A percentile compares a stretch with the other conserved stretches of the same genome.
Conservation (phyloP, 2,888 invertebrate genomes). For the Cheilosia vernalis region DNA sequence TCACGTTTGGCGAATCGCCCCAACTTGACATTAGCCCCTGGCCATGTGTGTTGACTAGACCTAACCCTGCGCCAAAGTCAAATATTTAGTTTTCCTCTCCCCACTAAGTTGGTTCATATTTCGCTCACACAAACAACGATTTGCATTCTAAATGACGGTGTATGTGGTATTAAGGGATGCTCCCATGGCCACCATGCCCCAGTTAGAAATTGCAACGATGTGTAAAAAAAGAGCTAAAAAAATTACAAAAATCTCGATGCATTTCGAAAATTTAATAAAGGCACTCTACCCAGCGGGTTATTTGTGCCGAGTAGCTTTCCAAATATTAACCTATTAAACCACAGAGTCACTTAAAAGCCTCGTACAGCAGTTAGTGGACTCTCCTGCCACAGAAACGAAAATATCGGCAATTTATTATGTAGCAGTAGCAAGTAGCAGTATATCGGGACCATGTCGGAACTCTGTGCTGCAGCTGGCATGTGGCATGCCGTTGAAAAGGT, state of each 20-base stretch:
- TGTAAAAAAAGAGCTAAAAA: no score
- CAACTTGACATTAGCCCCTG: no score
- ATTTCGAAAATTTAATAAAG: conserved; percentile 10
- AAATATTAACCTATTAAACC: not conserved
- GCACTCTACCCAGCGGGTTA: not conserved
- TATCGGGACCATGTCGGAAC: not conserved
- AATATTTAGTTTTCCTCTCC: not conserved
- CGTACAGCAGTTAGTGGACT: not conserved
- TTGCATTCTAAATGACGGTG: conserved; percentile 11
- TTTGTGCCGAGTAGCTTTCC: not conserved
- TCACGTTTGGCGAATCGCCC: no score
- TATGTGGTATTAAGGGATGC: not conserved
- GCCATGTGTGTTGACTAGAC: no score
- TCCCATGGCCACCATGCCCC: not conserved
- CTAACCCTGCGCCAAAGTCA: no score
- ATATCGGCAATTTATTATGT: not conserved
- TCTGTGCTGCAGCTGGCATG: not conserved
- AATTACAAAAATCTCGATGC: not conserved
- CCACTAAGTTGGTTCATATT: conserved; percentile 1
- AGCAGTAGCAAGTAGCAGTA: not conserved
- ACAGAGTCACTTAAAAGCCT: not conserved
- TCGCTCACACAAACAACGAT: conserved; percentile 2
- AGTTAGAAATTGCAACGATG: not conserved
- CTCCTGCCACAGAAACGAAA: not conserved
- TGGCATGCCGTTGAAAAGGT: not conserved